These are phyloP conservation scores for Sebastes iracundus DNA, from an alignment of 2,797 vertebrate genomes.

Conservation along the genomic window DNA sequence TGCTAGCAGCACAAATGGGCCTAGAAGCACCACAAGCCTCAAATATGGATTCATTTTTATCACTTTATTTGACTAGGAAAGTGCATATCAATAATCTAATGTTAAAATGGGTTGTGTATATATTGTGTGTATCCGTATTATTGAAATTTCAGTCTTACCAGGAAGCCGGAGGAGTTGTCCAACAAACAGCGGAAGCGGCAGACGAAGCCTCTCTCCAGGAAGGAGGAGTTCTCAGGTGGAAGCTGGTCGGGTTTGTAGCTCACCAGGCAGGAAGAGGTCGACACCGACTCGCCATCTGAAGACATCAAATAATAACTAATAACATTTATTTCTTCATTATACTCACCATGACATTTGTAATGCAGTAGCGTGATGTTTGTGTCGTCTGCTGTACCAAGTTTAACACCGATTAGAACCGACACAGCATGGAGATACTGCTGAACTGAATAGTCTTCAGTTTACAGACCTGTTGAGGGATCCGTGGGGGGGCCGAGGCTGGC, in stretches of 20 bases:
- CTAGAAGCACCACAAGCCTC: not conserved
- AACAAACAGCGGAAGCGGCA: conserved; percentile 88
- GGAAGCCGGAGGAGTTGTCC: conserved; percentile 88
- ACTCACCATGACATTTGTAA: not conserved
- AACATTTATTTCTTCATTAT: not conserved
- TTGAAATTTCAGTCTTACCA: conserved; percentile 70
- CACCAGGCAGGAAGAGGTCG: conserved; percentile 41
- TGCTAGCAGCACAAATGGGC: not conserved
- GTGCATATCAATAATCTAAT: not conserved
- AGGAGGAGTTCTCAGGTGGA: conserved; percentile 72
- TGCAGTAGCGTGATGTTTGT: not conserved
- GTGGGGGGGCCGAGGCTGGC: conserved; percentile 14
- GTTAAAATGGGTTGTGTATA: not conserved
- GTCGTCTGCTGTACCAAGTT: not conserved
- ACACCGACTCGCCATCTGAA: conserved; percentile 56
- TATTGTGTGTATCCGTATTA: not conserved
- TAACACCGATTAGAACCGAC: no score
- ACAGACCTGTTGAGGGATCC: conserved; percentile 48
- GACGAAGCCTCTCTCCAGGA: conserved; percentile 83
- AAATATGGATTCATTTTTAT: not conserved
- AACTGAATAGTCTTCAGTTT: not conserved
- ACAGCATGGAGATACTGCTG: not conserved
- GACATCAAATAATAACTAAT: not conserved
- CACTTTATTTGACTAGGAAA: not conserved
- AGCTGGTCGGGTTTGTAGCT: conserved; percentile 64